Percentiles rank a stretch among this genome's conserved stretches.
Conservation (phyloP, 2,113 vertebrate species). For the Cisticola juncidis region DNA sequence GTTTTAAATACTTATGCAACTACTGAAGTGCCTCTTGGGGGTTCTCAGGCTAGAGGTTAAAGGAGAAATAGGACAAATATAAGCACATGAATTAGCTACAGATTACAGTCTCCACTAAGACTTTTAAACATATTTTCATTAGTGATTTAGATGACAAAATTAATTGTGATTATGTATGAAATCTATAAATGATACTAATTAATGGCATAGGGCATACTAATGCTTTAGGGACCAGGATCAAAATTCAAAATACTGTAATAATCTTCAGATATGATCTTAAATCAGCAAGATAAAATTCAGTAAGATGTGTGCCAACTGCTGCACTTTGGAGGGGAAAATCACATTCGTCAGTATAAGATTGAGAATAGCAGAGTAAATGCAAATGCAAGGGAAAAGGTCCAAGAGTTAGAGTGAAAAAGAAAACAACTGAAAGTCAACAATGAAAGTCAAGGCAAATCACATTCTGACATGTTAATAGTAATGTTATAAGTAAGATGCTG, state of each 20-base stretch:
- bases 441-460: slow-evolving; percentile 26
- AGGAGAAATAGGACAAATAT: background rate
- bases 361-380: background rate
- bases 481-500: slow-evolving; percentile 1
- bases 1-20: background rate
- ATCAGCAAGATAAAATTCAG: background rate
- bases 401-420: background rate
- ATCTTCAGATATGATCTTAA: background rate
- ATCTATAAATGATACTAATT: background rate
- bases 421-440: slow-evolving; percentile 9
- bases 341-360: background rate
- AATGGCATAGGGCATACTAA: background rate
- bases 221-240: background rate
- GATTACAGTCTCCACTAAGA: background rate
- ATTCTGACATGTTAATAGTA: slow-evolving; percentile 24
- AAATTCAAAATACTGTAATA: background rate
- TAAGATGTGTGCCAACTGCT: background rate
- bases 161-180: background rate
- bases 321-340: background rate
- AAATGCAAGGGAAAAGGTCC: background rate
- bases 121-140: background rate
- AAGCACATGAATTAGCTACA: background rate
- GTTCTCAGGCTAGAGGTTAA: background rate
- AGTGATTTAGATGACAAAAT: background rate
- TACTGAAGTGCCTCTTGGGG: background rate